Evolutionary conservation across 1,140 invertebrate species (phyloP).

Genomic region (Apocrypta bakeri): DNA sequence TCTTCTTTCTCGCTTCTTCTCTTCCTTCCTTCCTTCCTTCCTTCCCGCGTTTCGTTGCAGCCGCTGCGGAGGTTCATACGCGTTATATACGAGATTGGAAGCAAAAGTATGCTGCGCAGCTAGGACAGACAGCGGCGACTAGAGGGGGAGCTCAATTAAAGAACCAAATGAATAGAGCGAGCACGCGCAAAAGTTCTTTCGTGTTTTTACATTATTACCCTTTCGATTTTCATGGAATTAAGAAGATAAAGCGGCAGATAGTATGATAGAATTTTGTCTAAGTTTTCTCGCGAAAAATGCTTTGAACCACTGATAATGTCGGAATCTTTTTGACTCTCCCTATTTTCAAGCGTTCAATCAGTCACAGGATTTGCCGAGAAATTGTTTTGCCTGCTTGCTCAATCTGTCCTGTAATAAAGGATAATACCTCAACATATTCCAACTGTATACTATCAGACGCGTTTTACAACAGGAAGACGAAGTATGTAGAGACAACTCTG

Average conservation of each 20-base stretch:
- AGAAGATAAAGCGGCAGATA: too few relatives aligned
- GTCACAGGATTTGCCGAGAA: neutral
- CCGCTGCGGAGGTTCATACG: neutral
- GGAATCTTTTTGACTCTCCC: too few relatives aligned
- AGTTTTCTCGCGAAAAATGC: too few relatives aligned
- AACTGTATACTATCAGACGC: too few relatives aligned
- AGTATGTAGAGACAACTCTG: constrained; percentile 13
- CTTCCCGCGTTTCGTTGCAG: neutral
- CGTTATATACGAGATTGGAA: constrained; percentile 7
- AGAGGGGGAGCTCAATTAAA: constrained; percentile 43
- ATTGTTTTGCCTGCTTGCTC: neutral
- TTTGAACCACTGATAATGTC: too few relatives aligned
- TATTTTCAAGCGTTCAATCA: too few relatives aligned
- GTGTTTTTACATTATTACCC: neutral
- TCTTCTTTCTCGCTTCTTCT: too few relatives aligned
- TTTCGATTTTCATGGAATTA: too few relatives aligned
- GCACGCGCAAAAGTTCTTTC: constrained; percentile 22
- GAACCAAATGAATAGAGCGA: constrained; percentile 43
- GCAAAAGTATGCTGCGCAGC: neutral
- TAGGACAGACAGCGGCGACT: constrained; percentile 21
- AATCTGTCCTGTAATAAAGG: neutral
- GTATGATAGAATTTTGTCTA: too few relatives aligned
- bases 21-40: neutral
- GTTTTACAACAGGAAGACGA: neutral
- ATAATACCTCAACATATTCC: neutral